Conservation (phyloP, 53 echinoderm and acorn worm genomes). For the Echinometra lucunter region DNA sequence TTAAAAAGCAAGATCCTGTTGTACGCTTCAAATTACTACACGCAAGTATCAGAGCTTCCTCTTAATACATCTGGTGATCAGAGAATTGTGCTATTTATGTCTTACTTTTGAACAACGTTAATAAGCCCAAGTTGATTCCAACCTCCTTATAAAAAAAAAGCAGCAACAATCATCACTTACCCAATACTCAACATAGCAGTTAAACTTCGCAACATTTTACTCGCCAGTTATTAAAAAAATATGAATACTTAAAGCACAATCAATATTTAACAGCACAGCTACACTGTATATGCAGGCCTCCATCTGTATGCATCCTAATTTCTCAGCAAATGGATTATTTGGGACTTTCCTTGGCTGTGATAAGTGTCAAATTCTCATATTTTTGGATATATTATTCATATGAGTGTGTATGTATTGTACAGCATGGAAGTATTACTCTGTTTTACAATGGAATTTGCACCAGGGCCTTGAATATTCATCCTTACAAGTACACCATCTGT, state of each 20-base stretch:
- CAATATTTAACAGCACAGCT: neutral
- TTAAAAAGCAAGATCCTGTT: neutral
- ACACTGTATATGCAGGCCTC: neutral
- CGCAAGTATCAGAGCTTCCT: too few species aligned
- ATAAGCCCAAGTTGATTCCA: too few species aligned
- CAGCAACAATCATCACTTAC: neutral
- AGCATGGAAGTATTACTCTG: neutral
- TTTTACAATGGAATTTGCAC: neutral
- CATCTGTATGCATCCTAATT: neutral
- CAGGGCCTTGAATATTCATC: neutral
- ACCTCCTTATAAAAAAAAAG: too few species aligned
- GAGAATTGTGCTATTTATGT: too few species aligned
- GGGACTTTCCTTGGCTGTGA: neutral
- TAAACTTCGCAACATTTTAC: neutral
- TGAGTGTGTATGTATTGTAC: neutral
- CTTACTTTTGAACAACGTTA: too few species aligned
- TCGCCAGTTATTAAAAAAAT: neutral
- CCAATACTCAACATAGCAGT: constrained; percentile 15
- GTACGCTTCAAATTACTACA: too few species aligned
- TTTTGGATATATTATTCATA: neutral
- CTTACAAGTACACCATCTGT: neutral
- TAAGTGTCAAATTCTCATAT: neutral
- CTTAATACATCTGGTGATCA: too few species aligned
- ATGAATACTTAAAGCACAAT: neutral
- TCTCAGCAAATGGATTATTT: neutral